Evolutionary conservation across 2,888 invertebrate species (phyloP).

Genomic region (Ormyrus thymus): DNA sequence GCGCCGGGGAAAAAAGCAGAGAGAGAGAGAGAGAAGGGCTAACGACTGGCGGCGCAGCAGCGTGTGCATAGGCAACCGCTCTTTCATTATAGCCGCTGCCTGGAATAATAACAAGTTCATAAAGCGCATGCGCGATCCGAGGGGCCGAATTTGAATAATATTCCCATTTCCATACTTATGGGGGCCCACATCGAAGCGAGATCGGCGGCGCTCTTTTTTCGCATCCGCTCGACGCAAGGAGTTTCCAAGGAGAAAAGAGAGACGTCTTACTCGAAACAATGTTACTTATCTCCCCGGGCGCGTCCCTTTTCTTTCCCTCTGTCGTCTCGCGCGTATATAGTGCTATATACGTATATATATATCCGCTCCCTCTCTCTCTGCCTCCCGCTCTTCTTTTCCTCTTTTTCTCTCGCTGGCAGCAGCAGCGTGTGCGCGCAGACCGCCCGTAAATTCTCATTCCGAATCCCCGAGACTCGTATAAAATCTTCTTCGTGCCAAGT

Average conservation of each 20-base stretch:
- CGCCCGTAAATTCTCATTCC: constrained; percentile 74
- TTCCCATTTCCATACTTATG: constrained; percentile 67
- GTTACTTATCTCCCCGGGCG: constrained; percentile 59
- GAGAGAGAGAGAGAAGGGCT: constrained; percentile 44
- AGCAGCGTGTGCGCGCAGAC: constrained; percentile 58
- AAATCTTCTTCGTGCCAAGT: constrained; percentile 64
- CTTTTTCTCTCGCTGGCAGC: not conserved
- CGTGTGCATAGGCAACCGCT: constrained; percentile 62
- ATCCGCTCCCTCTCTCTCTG: not conserved
- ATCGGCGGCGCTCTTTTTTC: not conserved
- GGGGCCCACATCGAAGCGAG: constrained; percentile 49
- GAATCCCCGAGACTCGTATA: constrained; percentile 72
- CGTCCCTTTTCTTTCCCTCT: constrained; percentile 47
- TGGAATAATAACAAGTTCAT: constrained; percentile 73
- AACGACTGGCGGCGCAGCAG: constrained; percentile 31
- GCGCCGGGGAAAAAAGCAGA: not conserved
- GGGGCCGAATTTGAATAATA: constrained; percentile 63
- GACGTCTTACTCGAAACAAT: constrained; percentile 74
- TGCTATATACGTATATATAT: too few relatives aligned
- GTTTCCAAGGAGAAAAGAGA: constrained; percentile 38
- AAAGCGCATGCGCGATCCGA: constrained; percentile 64
- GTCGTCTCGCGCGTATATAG: not conserved
- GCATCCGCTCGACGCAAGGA: constrained; percentile 11
- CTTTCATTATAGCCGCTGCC: constrained; percentile 71
- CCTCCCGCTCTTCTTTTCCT: constrained; percentile 28